These are phyloP conservation scores for Falco concolor DNA, from an alignment of 2,797 vertebrate genomes.

Conservation along the genomic window DNA sequence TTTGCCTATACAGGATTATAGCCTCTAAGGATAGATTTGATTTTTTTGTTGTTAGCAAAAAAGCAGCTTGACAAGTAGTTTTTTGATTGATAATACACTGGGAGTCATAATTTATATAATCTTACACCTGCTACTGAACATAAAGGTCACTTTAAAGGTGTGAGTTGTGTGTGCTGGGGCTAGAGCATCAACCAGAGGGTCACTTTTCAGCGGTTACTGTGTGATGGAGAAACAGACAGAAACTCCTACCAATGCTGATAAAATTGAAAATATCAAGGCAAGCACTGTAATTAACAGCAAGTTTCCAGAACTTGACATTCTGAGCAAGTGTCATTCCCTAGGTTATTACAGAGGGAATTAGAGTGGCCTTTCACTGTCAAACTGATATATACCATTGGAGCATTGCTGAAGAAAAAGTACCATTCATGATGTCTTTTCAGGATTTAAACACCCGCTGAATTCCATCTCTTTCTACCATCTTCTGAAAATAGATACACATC, in stretches of 20 bases:
- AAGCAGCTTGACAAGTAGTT: slow-evolving; percentile 58
- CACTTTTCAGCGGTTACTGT: slow-evolving; percentile 13
- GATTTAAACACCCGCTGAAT: slow-evolving; percentile 62
- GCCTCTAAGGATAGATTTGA: slow-evolving; percentile 61
- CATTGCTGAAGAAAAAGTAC: slow-evolving; percentile 45
- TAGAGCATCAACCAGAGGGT: slow-evolving; percentile 35
- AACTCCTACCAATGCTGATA: slow-evolving; percentile 45
- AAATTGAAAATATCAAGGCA: slow-evolving; percentile 68
- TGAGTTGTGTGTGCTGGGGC: slow-evolving; percentile 31
- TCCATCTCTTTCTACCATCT: slow-evolving; percentile 47
- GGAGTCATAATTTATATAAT: slow-evolving; percentile 70
- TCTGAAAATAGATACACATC: slow-evolving; percentile 45
- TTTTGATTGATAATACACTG: slow-evolving; percentile 72
- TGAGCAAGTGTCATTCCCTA: slow-evolving; percentile 69
- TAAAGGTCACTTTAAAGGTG: slow-evolving; percentile 69
- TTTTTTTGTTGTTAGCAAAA: slow-evolving; percentile 67
- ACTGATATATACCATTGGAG: slow-evolving; percentile 54
- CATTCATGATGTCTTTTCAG: slow-evolving; percentile 34
- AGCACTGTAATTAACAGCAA: slow-evolving; percentile 72
- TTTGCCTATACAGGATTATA: slow-evolving; percentile 50
- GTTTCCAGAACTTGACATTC: slow-evolving; percentile 71
- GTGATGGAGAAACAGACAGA: slow-evolving; percentile 9
- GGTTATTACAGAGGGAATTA: slow-evolving; percentile 70
- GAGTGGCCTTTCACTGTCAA: slow-evolving; percentile 71
- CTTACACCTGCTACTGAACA: slow-evolving; percentile 56